phyloP scores from a whole-genome alignment of 2,797 vertebrate genomes.

The Parotocinclus haroldoi region DNA sequence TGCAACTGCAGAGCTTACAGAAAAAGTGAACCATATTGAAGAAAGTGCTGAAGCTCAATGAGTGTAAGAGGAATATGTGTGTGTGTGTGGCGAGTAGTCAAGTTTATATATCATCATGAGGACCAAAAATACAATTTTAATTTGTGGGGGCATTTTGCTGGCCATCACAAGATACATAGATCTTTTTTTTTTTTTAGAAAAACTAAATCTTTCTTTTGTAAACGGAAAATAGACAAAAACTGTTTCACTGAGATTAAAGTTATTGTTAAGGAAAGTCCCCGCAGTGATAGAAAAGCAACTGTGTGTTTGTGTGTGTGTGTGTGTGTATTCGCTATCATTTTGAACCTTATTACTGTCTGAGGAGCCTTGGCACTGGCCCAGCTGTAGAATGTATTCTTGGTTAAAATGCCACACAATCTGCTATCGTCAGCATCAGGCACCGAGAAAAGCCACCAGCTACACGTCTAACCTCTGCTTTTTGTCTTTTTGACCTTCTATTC shows the following conservation, averaged over 20 bases:
- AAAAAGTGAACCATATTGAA: slow-evolving; percentile 38
- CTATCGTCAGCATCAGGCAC: slow-evolving; percentile 28
- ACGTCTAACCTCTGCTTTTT: slow-evolving; percentile 18
- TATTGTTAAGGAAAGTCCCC: too few relatives aligned
- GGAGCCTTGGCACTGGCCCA: neutral
- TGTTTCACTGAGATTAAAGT: too few relatives aligned
- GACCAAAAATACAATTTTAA: too few relatives aligned
- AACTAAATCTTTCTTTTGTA: too few relatives aligned
- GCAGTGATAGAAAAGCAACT: neutral
- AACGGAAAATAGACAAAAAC: too few relatives aligned
- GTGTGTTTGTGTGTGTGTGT: slow-evolving; percentile 10
- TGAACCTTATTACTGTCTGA: slow-evolving; percentile 17
- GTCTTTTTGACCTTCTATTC: neutral
- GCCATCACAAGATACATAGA: too few relatives aligned
- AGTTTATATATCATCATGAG: too few relatives aligned
- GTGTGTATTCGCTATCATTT: neutral
- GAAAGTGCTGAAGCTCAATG: slow-evolving; percentile 16
- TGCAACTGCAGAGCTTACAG: slow-evolving; percentile 45
- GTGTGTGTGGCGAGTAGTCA: neutral
- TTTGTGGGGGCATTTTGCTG: too few relatives aligned
- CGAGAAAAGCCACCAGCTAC: neutral
- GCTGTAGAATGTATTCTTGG: neutral
- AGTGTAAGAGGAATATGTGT: slow-evolving; percentile 1
- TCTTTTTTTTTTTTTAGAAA: too few relatives aligned
- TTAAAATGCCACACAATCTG: slow-evolving; percentile 9